These are phyloP conservation scores for Cerceris rybyensis DNA, from an alignment of 2,888 invertebrate genomes.

Conservation along the genomic window DNA sequence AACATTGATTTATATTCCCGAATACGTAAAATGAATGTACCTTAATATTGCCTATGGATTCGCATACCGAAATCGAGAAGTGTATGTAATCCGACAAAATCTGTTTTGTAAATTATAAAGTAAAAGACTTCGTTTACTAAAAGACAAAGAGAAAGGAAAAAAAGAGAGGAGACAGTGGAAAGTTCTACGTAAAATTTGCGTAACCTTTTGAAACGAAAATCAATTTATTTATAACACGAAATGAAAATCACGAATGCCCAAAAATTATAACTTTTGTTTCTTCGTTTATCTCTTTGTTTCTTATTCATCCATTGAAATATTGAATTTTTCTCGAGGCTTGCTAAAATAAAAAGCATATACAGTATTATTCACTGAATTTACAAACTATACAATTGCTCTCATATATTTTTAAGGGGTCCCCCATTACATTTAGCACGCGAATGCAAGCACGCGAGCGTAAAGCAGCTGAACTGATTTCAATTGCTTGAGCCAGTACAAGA, in stretches of 20 bases:
- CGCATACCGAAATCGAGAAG: constrained; percentile 31
- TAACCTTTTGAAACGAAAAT: constrained; percentile 14
- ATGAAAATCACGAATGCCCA: constrained; percentile 17
- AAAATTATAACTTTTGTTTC: constrained; percentile 15
- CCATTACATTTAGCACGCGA: constrained; percentile 23
- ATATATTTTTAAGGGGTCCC: constrained; percentile 36
- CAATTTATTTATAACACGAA: constrained; percentile 24
- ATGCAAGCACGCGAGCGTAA: constrained; percentile 11
- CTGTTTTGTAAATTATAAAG: constrained; percentile 54
- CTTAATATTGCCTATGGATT: constrained; percentile 44
- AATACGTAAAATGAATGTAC: constrained; percentile 57
- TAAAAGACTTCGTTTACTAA: constrained; percentile 40
- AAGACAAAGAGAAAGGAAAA: neutral
- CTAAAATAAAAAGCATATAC: constrained; percentile 46
- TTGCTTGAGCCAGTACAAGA: constrained; percentile 62
- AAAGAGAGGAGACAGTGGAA: neutral
- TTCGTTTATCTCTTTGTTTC: constrained; percentile 18
- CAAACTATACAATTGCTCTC: constrained; percentile 41
- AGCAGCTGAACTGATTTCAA: constrained; percentile 23
- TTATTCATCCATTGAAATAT: constrained; percentile 24
- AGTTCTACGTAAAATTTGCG: constrained; percentile 28
- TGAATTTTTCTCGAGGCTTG: constrained; percentile 40
- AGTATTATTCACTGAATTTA: constrained; percentile 63
- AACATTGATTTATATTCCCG: constrained; percentile 45
- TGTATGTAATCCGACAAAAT: constrained; percentile 30